These are phyloP conservation scores for Picus viridis DNA, from an alignment of 2,797 vertebrate species.

Conservation along the genomic window DNA sequence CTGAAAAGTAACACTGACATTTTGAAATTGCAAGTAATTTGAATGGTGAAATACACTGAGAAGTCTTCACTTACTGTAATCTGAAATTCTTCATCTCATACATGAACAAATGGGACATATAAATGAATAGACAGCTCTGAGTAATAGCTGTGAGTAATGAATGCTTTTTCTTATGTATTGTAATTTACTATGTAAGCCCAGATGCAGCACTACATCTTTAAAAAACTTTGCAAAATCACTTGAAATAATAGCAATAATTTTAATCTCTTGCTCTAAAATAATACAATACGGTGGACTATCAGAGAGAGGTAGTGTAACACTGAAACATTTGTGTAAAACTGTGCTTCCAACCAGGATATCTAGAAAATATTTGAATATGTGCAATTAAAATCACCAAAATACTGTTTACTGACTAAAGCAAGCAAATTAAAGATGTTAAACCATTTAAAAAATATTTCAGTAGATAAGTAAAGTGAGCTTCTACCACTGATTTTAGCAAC, in stretches of 20 bases:
- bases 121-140: constrained; percentile 70
- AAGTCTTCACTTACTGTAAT: constrained; percentile 69
- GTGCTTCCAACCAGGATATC: background rate
- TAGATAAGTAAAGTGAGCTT: background rate
- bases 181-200: constrained; percentile 25
- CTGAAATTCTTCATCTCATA: constrained; percentile 57
- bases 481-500: background rate
- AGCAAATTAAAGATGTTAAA: background rate
- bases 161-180: constrained; percentile 51
- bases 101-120: constrained; percentile 69
- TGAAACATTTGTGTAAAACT: constrained; percentile 9
- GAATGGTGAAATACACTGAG: constrained; percentile 77
- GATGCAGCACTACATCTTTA: constrained; percentile 41
- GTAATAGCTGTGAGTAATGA: constrained; percentile 48
- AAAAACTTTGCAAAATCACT: constrained; percentile 55
- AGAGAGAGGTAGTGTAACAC: background rate
- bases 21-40: constrained; percentile 82
- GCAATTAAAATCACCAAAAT: background rate
- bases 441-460: background rate
- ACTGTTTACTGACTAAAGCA: background rate
- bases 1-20: constrained; percentile 84
- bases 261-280: constrained; percentile 39
- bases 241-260: constrained; percentile 33
- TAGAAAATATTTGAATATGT: background rate
- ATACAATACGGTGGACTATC: constrained; percentile 40